These are phyloP conservation scores for Cephus spinipes DNA, from an alignment of 2,888 invertebrate species.

Conservation along the genomic window DNA sequence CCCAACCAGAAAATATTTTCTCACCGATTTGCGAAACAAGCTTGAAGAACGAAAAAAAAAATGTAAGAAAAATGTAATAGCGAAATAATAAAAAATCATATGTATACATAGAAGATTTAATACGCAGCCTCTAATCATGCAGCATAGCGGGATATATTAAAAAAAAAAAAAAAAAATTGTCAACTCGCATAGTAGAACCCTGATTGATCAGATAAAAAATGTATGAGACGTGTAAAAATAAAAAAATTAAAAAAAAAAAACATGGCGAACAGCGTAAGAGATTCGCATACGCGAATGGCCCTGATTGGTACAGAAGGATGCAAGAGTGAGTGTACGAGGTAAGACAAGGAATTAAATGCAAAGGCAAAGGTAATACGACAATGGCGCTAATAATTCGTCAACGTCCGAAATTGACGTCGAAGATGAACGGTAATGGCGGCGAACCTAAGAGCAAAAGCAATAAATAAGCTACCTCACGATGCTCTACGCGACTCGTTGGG, in stretches of 20 bases:
- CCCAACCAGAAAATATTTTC: conserved; percentile 3
- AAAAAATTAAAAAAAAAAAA: neutral
- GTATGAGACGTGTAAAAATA: neutral
- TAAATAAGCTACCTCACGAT: neutral
- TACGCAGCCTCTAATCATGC: neutral
- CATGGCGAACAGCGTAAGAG: neutral
- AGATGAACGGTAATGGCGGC: neutral
- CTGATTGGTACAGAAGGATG: neutral
- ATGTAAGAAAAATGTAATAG: no score
- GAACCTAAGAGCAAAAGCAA: neutral
- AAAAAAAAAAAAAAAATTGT: no score
- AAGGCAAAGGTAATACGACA: neutral
- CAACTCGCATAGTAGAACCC: neutral
- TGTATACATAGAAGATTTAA: neutral
- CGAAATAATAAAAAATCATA: neutral
- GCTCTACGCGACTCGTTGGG: conserved; percentile 4
- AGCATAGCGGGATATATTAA: neutral
- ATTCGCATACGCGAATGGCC: neutral
- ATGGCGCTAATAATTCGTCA: neutral
- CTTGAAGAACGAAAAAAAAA: neutral
- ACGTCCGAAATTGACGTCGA: neutral
- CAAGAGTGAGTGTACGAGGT: neutral
- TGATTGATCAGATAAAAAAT: neutral
- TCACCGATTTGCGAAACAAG: neutral
- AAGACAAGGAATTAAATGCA: neutral